Conservation (phyloP, 2,888 invertebrate genomes). For the Pammene fasciana region DNA sequence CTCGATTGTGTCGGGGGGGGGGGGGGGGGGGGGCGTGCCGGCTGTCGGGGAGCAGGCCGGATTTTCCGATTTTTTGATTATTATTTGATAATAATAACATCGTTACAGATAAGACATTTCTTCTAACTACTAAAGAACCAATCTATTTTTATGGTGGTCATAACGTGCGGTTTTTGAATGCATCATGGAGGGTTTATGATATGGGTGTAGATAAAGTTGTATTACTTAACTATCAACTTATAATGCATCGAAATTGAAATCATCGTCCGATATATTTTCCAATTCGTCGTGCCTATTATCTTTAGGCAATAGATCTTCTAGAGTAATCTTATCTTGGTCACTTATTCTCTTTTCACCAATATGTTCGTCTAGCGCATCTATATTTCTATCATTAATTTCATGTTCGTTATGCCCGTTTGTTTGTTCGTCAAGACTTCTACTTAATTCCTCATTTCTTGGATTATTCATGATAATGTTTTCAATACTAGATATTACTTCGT, state of each 20-base stretch:
- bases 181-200: no score
- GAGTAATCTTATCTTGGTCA: constrained; percentile 33
- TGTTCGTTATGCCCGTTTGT: neutral
- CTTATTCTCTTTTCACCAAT: constrained; percentile 12
- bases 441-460: constrained; percentile 18
- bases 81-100: no score
- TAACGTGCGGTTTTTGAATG: no score
- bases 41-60: no score
- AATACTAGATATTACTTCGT: constrained; percentile 36
- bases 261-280: constrained; percentile 42
- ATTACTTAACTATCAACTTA: neutral
- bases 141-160: no score
- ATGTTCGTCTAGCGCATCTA: constrained; percentile 15
- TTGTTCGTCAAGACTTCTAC: neutral
- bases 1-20: no score
- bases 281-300: constrained; percentile 23
- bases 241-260: constrained; percentile 41
- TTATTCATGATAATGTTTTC: constrained; percentile 36
- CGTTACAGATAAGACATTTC: no score
- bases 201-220: no score
- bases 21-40: no score
- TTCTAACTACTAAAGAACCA: no score
- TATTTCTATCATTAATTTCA: constrained; percentile 12
- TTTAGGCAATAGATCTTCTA: constrained; percentile 40
- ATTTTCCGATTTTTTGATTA: no score